Percentiles rank a stretch among this genome's conserved stretches.
phyloP scores from a whole-genome alignment of 2,888 invertebrate species.

The Eurytoma californica region DNA sequence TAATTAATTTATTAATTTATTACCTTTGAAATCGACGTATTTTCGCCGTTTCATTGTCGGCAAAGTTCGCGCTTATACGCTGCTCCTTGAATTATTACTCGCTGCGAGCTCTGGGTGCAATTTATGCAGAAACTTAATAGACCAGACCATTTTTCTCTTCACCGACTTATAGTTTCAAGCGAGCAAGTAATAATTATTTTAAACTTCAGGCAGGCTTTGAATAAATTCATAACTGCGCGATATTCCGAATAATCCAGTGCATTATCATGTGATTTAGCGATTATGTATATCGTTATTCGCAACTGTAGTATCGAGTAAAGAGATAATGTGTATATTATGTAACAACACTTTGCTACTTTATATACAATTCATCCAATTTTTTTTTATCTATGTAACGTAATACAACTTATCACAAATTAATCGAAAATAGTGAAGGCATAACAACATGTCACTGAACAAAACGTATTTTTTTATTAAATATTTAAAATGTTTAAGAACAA shows the following conservation, averaged over 20 bases:
- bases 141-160: conserved; percentile 21
- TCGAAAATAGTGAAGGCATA: too few relatives aligned
- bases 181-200: conserved; percentile 40
- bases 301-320: conserved; percentile 3
- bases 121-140: conserved; percentile 48
- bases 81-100: conserved; percentile 4
- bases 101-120: conserved; percentile 1
- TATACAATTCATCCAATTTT: background rate
- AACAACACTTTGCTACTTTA: background rate
- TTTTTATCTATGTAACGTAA: background rate
- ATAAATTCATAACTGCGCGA: background rate
- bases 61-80: too few relatives aligned
- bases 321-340: background rate
- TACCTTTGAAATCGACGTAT: conserved; percentile 9
- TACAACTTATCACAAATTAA: too few relatives aligned
- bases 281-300: conserved; percentile 6
- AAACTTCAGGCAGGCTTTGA: conserved; percentile 33
- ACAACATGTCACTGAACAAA: too few relatives aligned
- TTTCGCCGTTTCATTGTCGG: conserved; percentile 15
- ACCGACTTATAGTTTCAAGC: conserved; percentile 8
- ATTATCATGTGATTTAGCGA: conserved; percentile 20
- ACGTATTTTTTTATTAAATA: too few relatives aligned
- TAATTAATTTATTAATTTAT: conserved; percentile 49
- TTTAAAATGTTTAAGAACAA: too few relatives aligned
- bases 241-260: conserved; percentile 2